Conservation (phyloP, 2,888 invertebrate species). For the Spialia ferax region DNA sequence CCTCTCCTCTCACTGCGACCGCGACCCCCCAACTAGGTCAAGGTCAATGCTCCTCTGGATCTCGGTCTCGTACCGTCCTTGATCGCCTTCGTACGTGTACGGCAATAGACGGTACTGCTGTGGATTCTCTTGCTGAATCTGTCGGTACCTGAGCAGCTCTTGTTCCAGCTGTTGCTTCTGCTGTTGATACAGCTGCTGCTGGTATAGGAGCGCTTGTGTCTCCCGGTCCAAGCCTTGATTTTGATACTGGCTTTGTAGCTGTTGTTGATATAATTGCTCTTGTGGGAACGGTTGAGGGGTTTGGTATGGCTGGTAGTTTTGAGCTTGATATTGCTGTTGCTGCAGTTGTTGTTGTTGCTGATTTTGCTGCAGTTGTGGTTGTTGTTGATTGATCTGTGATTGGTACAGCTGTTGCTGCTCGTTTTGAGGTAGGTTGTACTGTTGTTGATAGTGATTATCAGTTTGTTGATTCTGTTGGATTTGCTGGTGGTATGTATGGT, state of each 20-base stretch:
- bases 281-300: slow-evolving; percentile 48
- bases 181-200: slow-evolving; percentile 55
- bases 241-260: slow-evolving; percentile 14
- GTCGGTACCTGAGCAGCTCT: slow-evolving; percentile 54
- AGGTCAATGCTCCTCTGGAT: slow-evolving; percentile 53
- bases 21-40: slow-evolving; percentile 68
- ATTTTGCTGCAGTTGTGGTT: slow-evolving; percentile 41
- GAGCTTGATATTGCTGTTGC: slow-evolving; percentile 44
- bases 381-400: slow-evolving; percentile 39
- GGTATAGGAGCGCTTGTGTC: slow-evolving; percentile 53
- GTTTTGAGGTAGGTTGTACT: slow-evolving; percentile 18
- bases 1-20: slow-evolving; percentile 54
- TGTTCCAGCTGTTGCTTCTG: slow-evolving; percentile 51
- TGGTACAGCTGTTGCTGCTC: slow-evolving; percentile 34
- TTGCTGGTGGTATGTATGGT: slow-evolving; percentile 48
- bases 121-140: slow-evolving; percentile 55
- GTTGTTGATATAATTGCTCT: slow-evolving; percentile 34
- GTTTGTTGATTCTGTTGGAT: slow-evolving; percentile 44
- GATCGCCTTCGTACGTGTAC: slow-evolving; percentile 45
- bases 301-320: slow-evolving; percentile 42
- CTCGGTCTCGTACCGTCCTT: slow-evolving; percentile 42
- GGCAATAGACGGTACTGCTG: slow-evolving; percentile 55
- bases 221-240: slow-evolving; percentile 43
- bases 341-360: slow-evolving; percentile 13
- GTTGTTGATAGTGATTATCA: slow-evolving; percentile 4